Evolutionary conservation across 2,797 vertebrate species (phyloP).

Genomic region (Pterois miles): DNA sequence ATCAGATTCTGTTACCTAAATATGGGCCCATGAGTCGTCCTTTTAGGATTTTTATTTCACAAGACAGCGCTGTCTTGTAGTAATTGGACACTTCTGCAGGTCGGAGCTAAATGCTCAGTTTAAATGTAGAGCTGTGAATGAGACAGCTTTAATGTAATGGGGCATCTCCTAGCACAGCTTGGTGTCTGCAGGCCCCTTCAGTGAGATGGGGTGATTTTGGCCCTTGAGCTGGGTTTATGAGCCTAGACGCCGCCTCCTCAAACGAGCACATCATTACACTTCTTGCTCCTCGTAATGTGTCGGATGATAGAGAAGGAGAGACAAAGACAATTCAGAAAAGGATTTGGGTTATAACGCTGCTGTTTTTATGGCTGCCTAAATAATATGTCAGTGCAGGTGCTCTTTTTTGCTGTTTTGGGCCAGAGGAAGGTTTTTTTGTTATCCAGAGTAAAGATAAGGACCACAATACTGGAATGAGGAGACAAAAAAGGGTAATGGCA

Average conservation of each 20-base stretch:
- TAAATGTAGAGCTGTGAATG: slow-evolving; percentile 35
- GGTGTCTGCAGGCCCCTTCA: slow-evolving; percentile 44
- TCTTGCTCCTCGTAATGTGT: slow-evolving; percentile 46
- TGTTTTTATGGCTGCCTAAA: slow-evolving; percentile 26
- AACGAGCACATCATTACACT: slow-evolving; percentile 62
- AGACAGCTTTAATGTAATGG: slow-evolving; percentile 57
- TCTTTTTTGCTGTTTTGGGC: neutral
- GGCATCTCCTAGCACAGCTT: slow-evolving; percentile 31
- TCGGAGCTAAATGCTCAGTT: neutral
- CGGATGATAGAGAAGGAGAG: neutral
- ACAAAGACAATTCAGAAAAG: slow-evolving; percentile 11
- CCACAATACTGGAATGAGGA: neutral
- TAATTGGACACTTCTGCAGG: neutral
- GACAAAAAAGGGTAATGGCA: neutral
- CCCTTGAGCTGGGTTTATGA: slow-evolving; percentile 62
- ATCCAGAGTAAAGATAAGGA: neutral
- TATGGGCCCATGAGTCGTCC: neutral
- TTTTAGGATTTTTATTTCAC: neutral
- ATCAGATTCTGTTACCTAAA: neutral
- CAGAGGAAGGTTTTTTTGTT: neutral
- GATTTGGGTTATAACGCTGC: slow-evolving; percentile 6
- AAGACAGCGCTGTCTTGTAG: neutral
- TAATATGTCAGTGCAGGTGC: neutral
- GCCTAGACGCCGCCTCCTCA: slow-evolving; percentile 47
- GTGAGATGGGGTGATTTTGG: slow-evolving; percentile 47